phyloP scores from a whole-genome alignment of 1,140 invertebrate species.

The Diachasma alloeum region DNA sequence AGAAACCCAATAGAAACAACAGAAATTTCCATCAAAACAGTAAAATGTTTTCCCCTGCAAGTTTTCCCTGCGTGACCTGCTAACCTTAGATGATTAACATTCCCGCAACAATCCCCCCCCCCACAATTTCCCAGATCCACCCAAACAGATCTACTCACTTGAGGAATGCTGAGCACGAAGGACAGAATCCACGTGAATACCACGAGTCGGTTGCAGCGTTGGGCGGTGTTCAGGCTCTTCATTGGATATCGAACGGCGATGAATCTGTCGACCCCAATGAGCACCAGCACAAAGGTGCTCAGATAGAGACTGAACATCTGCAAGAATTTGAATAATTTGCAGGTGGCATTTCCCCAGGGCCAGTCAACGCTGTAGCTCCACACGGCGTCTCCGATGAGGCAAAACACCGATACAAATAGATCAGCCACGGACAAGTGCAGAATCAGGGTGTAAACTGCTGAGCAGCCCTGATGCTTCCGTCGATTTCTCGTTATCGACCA shows the following conservation, averaged over 20 bases:
- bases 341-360: slow-evolving; percentile 78
- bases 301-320: slow-evolving; percentile 85
- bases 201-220: slow-evolving; percentile 71
- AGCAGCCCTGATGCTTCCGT: slow-evolving; percentile 68
- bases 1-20: too few species aligned
- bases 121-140: not conserved
- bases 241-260: slow-evolving; percentile 83
- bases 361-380: slow-evolving; percentile 85
- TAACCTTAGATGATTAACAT: too few species aligned
- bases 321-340: slow-evolving; percentile 83
- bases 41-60: too few species aligned
- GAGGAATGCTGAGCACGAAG: slow-evolving; percentile 78
- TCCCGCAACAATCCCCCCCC: not conserved
- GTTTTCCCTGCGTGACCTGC: too few species aligned
- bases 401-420: slow-evolving; percentile 80
- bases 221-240: slow-evolving; percentile 74
- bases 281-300: slow-evolving; percentile 84
- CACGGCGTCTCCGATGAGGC: slow-evolving; percentile 78
- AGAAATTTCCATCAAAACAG: too few species aligned
- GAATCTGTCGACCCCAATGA: slow-evolving; percentile 84
- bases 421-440: slow-evolving; percentile 80
- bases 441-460: slow-evolving; percentile 80
- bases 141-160: slow-evolving; percentile 69
- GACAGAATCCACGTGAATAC: slow-evolving; percentile 75
- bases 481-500: slow-evolving; percentile 74